Percentiles rank a stretch among this genome's conserved stretches.
Conservation (phyloP, 2,113 vertebrate species). For the Phylloscopus trochiloides region DNA sequence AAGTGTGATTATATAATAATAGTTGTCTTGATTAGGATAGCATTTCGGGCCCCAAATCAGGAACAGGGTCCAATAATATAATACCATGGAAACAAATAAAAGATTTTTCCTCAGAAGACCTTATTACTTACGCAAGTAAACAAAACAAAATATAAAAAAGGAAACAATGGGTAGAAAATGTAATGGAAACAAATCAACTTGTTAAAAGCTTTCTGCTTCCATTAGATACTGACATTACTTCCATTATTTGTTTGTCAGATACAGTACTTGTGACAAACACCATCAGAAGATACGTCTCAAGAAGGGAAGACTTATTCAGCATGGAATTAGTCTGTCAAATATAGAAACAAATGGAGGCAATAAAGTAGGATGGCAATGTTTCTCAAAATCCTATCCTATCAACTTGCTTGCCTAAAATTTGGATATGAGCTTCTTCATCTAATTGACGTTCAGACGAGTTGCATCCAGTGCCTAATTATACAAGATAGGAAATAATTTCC, state of each 20-base stretch:
- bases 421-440: not conserved
- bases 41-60: not conserved
- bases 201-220: conserved; percentile 7
- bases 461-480: not conserved
- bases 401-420: not conserved
- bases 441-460: not conserved
- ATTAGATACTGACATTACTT: not conserved
- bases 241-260: not conserved
- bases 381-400: not conserved
- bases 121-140: not conserved
- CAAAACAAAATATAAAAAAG: not conserved
- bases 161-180: not conserved
- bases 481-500: not conserved
- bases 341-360: not conserved
- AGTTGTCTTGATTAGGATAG: not conserved
- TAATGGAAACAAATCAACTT: not conserved
- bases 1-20: not conserved
- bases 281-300: not conserved
- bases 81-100: not conserved
- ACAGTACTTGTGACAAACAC: not conserved
- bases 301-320: not conserved
- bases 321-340: not conserved
- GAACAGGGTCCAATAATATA: not conserved
- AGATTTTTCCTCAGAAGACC: not conserved
- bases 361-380: not conserved